These are phyloP conservation scores for Pachycephala philippinensis DNA, from an alignment of 2,113 vertebrate genomes.

Conservation along the genomic window DNA sequence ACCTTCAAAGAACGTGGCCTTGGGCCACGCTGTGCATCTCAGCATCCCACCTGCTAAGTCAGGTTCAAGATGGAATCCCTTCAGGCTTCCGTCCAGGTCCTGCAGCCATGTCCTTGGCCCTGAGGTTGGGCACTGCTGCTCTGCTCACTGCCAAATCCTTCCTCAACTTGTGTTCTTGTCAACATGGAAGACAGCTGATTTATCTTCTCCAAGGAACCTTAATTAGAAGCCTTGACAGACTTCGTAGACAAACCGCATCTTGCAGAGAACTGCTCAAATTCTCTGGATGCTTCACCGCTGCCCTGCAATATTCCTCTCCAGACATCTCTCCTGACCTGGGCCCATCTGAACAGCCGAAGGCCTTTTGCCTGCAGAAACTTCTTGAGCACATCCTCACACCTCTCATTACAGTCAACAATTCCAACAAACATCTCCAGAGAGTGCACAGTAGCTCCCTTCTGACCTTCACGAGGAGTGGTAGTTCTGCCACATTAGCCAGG, in stretches of 20 bases:
- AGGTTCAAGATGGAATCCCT: background rate
- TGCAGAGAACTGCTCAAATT: background rate
- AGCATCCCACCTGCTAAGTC: background rate
- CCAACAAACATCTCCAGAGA: background rate
- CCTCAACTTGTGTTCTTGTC: background rate
- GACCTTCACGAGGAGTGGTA: background rate
- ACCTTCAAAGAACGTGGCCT: background rate
- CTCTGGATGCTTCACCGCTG: background rate
- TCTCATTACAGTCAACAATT: background rate
- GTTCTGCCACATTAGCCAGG: background rate
- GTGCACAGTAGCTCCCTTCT: background rate
- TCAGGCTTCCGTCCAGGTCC: background rate
- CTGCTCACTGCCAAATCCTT: background rate
- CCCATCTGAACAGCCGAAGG: background rate
- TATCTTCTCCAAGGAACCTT: background rate
- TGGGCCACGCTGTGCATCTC: accelerated
- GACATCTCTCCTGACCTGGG: background rate
- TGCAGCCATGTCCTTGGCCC: accelerated
- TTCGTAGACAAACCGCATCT: background rate
- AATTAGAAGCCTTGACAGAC: background rate
- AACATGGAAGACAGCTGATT: accelerated
- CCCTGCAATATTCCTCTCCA: background rate
- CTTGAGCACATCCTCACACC: background rate
- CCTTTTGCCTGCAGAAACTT: background rate
- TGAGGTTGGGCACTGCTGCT: background rate